Conservation (phyloP, 2,113 vertebrate genomes). For the Ameiurus melas region DNA sequence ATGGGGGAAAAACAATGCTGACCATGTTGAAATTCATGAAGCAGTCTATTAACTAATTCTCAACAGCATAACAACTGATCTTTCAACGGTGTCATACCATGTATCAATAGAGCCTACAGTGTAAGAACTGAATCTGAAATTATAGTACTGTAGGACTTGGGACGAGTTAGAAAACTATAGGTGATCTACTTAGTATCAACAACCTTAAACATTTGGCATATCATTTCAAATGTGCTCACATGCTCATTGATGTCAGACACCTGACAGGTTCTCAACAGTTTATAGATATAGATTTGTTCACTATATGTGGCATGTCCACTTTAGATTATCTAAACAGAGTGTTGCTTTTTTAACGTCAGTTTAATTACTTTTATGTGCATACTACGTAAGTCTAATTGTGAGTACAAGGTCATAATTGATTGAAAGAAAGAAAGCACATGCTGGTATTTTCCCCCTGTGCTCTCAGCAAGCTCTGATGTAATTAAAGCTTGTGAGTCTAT, state of each 20-base stretch:
- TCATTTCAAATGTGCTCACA: not conserved
- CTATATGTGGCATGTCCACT: not conserved
- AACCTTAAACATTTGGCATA: not conserved
- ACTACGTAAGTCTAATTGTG: not conserved
- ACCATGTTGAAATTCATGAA: not conserved
- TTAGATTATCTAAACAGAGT: not conserved
- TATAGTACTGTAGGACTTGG: not conserved
- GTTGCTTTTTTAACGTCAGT: not conserved
- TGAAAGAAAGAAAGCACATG: slow-evolving; percentile 1
- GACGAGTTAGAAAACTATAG: not conserved
- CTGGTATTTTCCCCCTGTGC: not conserved
- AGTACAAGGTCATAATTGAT: slow-evolving; percentile 24
- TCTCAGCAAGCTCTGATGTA: slow-evolving; percentile 30
- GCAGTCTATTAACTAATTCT: not conserved
- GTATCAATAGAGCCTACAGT: not conserved
- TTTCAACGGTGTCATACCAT: not conserved
- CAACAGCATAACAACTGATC: not conserved
- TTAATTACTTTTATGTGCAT: slow-evolving; percentile 15
- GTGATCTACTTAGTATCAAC: not conserved
- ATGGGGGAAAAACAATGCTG: not conserved
- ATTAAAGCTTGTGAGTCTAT: slow-evolving; percentile 41
- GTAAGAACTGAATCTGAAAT: not conserved
- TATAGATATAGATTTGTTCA: not conserved
- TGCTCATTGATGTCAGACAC: not conserved
- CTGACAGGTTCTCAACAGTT: not conserved